Base-by-base conservation (phyloP, 2,113 vertebrate species). In the Serranochromis macrocephalus region DNA sequence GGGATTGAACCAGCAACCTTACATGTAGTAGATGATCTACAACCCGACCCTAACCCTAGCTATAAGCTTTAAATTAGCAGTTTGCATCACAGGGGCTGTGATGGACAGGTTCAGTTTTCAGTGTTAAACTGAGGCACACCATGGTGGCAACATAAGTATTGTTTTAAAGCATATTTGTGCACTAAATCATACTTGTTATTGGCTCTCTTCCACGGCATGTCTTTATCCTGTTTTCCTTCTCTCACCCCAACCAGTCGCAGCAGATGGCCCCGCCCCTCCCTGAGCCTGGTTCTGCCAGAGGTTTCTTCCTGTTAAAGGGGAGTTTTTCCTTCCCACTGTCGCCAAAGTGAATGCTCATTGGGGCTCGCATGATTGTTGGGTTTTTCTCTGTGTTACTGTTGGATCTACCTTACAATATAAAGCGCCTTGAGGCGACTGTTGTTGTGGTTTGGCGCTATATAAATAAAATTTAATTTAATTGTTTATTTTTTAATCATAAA, bases 221-320 rank as follows among this genome's bases (percentile, higher is more conserved):
- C 12, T 57, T 57, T 57, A 57, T 57, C 24, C 24, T 26, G 24
- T 57, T 3, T 26, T 57, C 24, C 54, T 14, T 2, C 24, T 57
- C 54, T 57, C 1, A 2, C 4, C 24, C 24, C 12, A 26, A 57
- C 12, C 4, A 1, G 7, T 57, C 1, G 0, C 7, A 26, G 54
- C 54, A 57, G 54, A 57, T 57, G 21, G 54, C 54, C n/a, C 51
- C 7, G 4, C 54, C 12, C 54, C 21, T 57, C 54, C 54, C 54
- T 51, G 7, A 19, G 17, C 47, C 47, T 26, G 54, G 54, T 26
- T 57, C 54, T 57, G 21, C 21, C 1, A 0, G 54, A 26, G 54
- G 24, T 57, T 57, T 57, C 24, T 57, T 57, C 24, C 3, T 57
- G 54, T 26, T 57, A 57, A 57, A 57, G 0, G 54, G 21, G 24